These are phyloP conservation scores for Carassius gibelio DNA, from an alignment of 2,113 vertebrate species.

Conservation along the genomic window DNA sequence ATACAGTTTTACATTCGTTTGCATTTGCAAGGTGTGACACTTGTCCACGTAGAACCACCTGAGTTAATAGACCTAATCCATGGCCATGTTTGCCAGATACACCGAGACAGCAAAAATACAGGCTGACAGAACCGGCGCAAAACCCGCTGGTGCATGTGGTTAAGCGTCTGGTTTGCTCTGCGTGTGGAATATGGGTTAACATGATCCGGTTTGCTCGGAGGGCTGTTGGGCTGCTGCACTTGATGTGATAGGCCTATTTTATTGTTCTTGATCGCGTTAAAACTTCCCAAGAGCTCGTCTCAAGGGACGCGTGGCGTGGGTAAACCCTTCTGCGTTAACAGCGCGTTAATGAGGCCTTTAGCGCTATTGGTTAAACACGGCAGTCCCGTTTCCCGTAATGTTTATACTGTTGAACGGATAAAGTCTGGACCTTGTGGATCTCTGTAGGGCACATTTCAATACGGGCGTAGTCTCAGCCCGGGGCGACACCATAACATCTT, in stretches of 20 bases:
- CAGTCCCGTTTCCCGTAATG: background rate
- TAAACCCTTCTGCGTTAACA: background rate
- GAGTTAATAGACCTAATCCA: conserved; percentile 11
- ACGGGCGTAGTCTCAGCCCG: conserved; percentile 46
- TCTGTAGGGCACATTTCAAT: conserved; percentile 33
- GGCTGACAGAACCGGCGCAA: background rate
- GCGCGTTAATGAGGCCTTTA: background rate
- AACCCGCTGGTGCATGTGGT: background rate
- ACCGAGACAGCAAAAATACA: conserved; percentile 3
- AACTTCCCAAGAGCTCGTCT: background rate
- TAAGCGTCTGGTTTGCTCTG: background rate
- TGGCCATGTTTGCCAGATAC: background rate
- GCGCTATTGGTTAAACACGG: conserved; percentile 14
- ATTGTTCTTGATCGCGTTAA: conserved; percentile 2
- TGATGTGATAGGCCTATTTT: background rate
- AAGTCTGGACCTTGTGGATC: conserved; percentile 4
- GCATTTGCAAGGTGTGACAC: conserved; percentile 44
- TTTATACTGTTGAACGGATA: conserved; percentile 3
- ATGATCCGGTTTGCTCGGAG: background rate
- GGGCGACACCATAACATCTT: conserved; percentile 70
- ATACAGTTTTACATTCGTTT: conserved; percentile 31
- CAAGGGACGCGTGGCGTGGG: background rate
- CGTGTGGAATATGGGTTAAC: background rate
- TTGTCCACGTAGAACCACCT: background rate
- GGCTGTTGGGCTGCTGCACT: background rate